These are phyloP conservation scores for Rhea pennata DNA, from an alignment of 2,113 vertebrate genomes.

Conservation along the genomic window DNA sequence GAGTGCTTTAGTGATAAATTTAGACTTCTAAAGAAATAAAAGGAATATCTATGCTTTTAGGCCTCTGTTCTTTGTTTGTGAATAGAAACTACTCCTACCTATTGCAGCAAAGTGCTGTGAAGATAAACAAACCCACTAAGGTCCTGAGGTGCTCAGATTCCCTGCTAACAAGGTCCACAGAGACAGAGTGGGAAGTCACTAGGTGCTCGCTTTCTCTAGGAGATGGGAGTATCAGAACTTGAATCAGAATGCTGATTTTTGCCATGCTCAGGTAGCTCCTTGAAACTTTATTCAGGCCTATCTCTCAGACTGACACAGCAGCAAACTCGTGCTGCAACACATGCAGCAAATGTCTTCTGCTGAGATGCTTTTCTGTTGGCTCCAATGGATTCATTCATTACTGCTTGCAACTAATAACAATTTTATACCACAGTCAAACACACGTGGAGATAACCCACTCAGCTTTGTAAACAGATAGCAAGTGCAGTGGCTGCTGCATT, in stretches of 20 bases:
- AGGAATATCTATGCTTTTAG: constrained; percentile 10
- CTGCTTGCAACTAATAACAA: not conserved
- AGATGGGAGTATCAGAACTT: not conserved
- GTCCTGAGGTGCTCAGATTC: not conserved
- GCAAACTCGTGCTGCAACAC: not conserved
- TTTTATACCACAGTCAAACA: not conserved
- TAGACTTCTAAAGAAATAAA: not conserved
- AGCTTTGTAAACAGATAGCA: not conserved
- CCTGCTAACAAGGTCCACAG: not conserved
- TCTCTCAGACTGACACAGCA: accelerated
- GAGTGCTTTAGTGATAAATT: not conserved
- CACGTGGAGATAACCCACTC: not conserved
- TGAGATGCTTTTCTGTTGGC: not conserved
- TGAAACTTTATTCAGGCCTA: not conserved
- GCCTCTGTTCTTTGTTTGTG: not conserved
- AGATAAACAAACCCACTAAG: constrained; percentile 8
- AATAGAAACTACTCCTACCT: not conserved
- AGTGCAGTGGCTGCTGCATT: not conserved
- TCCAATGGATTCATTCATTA: not conserved
- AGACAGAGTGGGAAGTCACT: not conserved
- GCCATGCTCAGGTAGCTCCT: not conserved
- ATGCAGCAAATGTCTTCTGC: not conserved
- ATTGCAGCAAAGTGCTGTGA: not conserved
- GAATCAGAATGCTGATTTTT: not conserved
- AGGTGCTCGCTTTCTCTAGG: not conserved